Evolutionary conservation across 2,797 vertebrate species (phyloP).

Genomic region (Heterohyrax brucei): DNA sequence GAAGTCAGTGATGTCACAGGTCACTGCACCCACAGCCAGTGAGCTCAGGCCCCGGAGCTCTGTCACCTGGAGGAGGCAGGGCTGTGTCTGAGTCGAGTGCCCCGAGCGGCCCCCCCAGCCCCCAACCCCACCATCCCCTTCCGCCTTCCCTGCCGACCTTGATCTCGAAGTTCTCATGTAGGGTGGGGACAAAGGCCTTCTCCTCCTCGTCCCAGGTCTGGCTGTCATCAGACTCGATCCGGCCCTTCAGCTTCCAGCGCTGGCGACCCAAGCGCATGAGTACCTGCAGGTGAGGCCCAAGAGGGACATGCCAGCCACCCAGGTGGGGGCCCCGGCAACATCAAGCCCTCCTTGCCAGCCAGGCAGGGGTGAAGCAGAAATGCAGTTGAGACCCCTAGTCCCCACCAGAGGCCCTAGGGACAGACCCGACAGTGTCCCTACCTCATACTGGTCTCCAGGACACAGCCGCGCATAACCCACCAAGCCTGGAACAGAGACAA

Average conservation of each 20-base stretch:
- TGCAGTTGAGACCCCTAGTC: neutral
- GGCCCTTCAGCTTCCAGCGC: constrained; percentile 96
- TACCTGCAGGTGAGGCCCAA: constrained; percentile 90
- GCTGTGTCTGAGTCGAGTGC: neutral
- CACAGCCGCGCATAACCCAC: constrained; percentile 98
- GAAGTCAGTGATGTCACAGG: constrained; percentile 95
- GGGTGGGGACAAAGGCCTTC: constrained; percentile 95
- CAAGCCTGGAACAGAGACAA: constrained; percentile 92
- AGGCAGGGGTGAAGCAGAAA: neutral
- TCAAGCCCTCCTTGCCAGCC: neutral
- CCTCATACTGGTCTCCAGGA: constrained; percentile 99
- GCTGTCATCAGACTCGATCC: constrained; percentile 95
- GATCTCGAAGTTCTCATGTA: constrained; percentile 97
- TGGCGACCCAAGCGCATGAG: constrained; percentile 95
- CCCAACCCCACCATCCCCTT: accelerated
- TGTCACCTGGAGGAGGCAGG: constrained; percentile 91
- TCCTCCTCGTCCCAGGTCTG: constrained; percentile 98
- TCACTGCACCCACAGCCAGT: constrained; percentile 95
- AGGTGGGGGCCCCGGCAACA: neutral
- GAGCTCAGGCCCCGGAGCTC: constrained; percentile 97
- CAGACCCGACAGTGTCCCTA: constrained; percentile 80
- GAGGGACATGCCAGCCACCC: accelerated
- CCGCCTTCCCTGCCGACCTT: constrained; percentile 91
- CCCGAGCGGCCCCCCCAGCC: accelerated
- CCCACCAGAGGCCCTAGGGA: neutral